Evolutionary conservation across 2,797 vertebrate genomes (phyloP), one percentile per base, ranked within the genome.

Genomic region (Sebastes oblongus): DNA sequence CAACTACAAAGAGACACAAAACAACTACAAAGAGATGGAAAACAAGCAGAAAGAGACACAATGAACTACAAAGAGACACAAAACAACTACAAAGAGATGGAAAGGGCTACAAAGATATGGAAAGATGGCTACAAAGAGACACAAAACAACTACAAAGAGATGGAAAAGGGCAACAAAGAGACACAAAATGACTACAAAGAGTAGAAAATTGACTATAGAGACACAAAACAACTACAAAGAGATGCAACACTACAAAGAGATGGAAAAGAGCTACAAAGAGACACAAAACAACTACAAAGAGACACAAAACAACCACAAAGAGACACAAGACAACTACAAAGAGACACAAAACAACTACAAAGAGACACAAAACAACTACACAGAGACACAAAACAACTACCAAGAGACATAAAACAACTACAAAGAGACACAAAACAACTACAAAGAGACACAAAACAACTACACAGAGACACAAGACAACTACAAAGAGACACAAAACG

Each of bases 111-210:
- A 34, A 34, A 22, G 14, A 50, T 1, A 29, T 29, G 29, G 29
- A 29, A 29, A 29, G 27, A 29, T 29, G 29, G 25, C 24, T 30
- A 24, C 30, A 52, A 10, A 6, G 16, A 13, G 16, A 32, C 11
- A 14, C 34, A 36, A 18, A n/a, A 20, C 0, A 1, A 60, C 39
- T 6, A 22, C 6, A 27, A 58, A 60, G 18, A n/a, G 3, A 4
- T 2, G 4, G 1, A 16, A 16, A 11, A 32, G 0, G 1, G 3
- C 3, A 4, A 54, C 11, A 42, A 11, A 11, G 14, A 8, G 18
- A 52, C 50, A n/a, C 3, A 36, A n/a, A 18, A 18, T 5, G 0
- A 39, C 12, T 6, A 14, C 36, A 39, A 39, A 36, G 34, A 36
- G 32, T 32, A 32, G 30, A 32, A 32, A 32, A 32, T 32, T 32